A percentile compares a stretch with the other conserved stretches of the same genome.
phyloP scores from a whole-genome alignment of 2,113 vertebrate genomes.

The Mystacornis crossleyi region DNA sequence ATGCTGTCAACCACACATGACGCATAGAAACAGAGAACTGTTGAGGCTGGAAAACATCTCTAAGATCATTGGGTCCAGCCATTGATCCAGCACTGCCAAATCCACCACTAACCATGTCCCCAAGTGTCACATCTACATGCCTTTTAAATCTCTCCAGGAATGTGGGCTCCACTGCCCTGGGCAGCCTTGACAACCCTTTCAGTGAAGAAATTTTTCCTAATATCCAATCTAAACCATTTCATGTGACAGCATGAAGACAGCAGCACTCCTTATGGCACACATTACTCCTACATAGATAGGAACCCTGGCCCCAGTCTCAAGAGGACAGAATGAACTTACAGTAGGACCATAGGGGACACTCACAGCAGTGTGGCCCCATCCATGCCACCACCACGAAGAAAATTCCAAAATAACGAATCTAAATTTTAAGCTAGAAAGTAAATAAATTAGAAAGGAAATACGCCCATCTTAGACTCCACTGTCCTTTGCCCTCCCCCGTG shows the following conservation, averaged over 20 bases:
- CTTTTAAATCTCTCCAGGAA: not conserved
- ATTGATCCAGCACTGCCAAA: not conserved
- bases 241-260: not conserved
- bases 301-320: not conserved
- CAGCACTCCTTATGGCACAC: not conserved
- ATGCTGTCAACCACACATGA: rapidly evolving
- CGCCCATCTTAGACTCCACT: not conserved
- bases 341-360: not conserved
- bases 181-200: not conserved
- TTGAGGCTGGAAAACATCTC: not conserved
- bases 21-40: not conserved
- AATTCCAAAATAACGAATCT: not conserved
- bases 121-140: not conserved
- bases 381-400: not conserved
- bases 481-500: no score
- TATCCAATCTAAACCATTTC: not conserved
- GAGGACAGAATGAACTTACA: rapidly evolving
- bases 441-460: not conserved
- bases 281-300: rapidly evolving
- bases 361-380: not conserved
- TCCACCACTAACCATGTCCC: not conserved
- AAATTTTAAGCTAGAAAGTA: not conserved
- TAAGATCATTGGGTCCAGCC: not conserved
- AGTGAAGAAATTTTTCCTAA: not conserved
- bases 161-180: not conserved